These are phyloP conservation scores for Siniperca chuatsi DNA, from an alignment of 2,113 vertebrate species.

Conservation along the genomic window DNA sequence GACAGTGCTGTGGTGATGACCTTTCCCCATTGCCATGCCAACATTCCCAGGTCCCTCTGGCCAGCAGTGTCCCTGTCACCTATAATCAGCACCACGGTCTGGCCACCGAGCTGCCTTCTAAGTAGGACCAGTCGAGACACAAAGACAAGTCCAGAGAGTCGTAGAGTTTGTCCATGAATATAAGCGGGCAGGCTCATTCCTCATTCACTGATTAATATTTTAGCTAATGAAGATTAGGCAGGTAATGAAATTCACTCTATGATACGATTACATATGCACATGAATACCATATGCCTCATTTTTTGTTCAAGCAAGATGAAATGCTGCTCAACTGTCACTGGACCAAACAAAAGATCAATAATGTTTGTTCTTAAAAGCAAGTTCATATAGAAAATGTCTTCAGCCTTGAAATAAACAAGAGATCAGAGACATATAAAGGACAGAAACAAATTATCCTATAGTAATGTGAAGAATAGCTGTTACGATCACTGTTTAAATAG, in stretches of 20 bases:
- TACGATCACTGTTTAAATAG: neutral
- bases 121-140: constrained; percentile 52
- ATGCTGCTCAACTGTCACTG: neutral
- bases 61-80: constrained; percentile 81
- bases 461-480: neutral
- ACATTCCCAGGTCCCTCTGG: constrained; percentile 73
- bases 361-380: neutral
- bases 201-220: neutral
- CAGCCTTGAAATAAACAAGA: neutral
- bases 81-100: constrained; percentile 69
- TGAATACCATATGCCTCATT: neutral
- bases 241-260: constrained; percentile 24
- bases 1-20: constrained; percentile 75
- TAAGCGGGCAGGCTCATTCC: neutral
- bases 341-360: neutral
- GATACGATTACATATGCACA: constrained; percentile 1
- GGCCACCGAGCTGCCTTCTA: constrained; percentile 59
- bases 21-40: constrained; percentile 77
- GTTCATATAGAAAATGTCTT: neutral
- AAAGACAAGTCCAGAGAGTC: constrained; percentile 39
- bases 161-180: constrained; percentile 46
- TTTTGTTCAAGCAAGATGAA: neutral
- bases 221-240: constrained; percentile 2
- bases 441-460: neutral
- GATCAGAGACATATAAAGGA: neutral